Evolutionary conservation across 2,888 invertebrate species (phyloP), one percentile per base, ranked within the genome.

Genomic region (Dorcus parallelipipedus): DNA sequence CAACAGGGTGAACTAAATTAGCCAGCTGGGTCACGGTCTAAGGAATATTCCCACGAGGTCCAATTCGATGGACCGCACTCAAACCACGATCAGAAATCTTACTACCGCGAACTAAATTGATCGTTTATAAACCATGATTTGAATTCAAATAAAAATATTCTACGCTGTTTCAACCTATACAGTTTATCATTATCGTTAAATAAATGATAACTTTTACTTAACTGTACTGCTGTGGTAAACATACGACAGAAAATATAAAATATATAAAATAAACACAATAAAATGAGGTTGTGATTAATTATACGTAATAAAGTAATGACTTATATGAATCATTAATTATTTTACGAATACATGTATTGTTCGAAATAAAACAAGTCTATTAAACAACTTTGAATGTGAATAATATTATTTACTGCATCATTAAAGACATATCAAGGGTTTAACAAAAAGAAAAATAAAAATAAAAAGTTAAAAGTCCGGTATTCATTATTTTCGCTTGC

Each of bases 21-120:
- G 48, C 58, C 54, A 60, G 60, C 58, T 60, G 56, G 53, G 56
- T 63, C 49, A 63, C 60, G 63, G 58, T 63, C 58, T 54, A 56
- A 33, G 51, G 53, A 48, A 40, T 49, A 51, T 55, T 63, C 63
- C 58, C 63, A 63, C 63, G 60, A 54, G 49, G 49, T 52, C 58
- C 63, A 60, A 48, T 56, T 49, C 58, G 52, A 56, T 58, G 49
- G 60, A 63, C 60, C 54, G 33, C 53, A 56, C 52, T 59, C 50
- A 60, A 54, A 60, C 63, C 63, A 54, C 63, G 55, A 60, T 54
- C 58, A 59, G 56, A 59, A 53, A 52, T 43, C 56, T 59, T 43
- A 48, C 52, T 41, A 47, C 52, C 52, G 20, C 52, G 49, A 52
- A 52, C 49, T 61, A 56, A 59, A 59, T 56, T 49, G 14, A 54